Evolutionary conservation across 2,888 invertebrate genomes (phyloP), one percentile per base, ranked within the genome.

Genomic region (Phengaris alcon): DNA sequence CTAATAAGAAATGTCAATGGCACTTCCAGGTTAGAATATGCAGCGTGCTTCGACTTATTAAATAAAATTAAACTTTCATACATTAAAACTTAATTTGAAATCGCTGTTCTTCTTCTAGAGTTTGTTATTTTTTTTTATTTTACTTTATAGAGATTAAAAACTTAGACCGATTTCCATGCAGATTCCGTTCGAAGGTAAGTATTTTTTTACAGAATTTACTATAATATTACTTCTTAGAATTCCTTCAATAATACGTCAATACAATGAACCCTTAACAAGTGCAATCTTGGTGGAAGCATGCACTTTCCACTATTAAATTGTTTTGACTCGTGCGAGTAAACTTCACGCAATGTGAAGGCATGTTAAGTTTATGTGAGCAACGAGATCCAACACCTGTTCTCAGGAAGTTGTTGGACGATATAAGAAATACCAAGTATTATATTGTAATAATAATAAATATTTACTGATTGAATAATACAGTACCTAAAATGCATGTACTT

Each of bases 291-390:
- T 64, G 35, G 35, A 64, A 64, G 64, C 64, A 13, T 64, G 64
- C 64, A 64, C 64, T 64, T 59, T 64, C 64, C 64, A 44, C 35
- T 64, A 64, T 64, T 64, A 64, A 64, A 64, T 64, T 64, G 64
- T 64, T 64, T 64, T 64, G 64, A 64, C 64, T 64, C 64, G 64
- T 64, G 35, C 44, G 64, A 64, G 35, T 12, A 35, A 64, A 64
- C 12, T 64, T 35, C 7, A 64, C 35, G 6, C 12, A 35, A 64
- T 35, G 35, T 64, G 64, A 64, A 64, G 35, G 64, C 35, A 12
- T 64, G 64, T 64, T 59, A 15, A 22, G 59, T 59, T 59, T 22
- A 59, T 59, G 59, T 59, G 59, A 59, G 13, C 64, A 64, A 44
- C 13, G 10, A 52, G 52, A 52, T 52, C 9, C 35, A 35, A 64